phyloP scores from a whole-genome alignment of 2,797 vertebrate genomes.

The Mormyrus hasselquistii region DNA sequence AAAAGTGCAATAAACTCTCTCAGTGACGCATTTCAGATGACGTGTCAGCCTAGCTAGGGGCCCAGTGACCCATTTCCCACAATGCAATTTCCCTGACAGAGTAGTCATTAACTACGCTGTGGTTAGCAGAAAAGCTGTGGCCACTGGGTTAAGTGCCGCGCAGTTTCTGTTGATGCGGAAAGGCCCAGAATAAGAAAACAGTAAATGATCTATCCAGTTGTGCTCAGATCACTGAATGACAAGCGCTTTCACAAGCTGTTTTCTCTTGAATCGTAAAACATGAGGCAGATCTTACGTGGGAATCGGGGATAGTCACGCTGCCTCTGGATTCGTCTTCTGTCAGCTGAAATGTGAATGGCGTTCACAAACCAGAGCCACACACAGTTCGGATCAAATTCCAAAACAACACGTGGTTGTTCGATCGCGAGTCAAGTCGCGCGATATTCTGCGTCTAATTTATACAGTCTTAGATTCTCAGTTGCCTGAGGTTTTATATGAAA shows the following conservation, averaged over 20 bases:
- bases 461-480: background rate
- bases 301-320: background rate
- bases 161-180: background rate
- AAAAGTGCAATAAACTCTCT: background rate
- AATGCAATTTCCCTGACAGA: background rate
- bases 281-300: background rate
- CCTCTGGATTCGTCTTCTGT: background rate
- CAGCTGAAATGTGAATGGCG: background rate
- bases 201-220: background rate
- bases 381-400: background rate
- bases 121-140: background rate
- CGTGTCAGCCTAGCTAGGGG: background rate
- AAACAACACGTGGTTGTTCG: background rate
- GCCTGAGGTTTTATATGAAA: background rate
- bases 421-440: background rate
- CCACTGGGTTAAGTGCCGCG: background rate
- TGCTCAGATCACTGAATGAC: background rate
- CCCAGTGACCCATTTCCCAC: constrained; percentile 1
- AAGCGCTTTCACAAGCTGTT: background rate
- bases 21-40: constrained; percentile 6
- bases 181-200: background rate
- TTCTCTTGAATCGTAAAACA: background rate
- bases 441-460: background rate
- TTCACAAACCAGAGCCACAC: background rate
- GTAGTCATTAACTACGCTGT: background rate